Evolutionary conservation across 2,113 vertebrate species (phyloP).

Genomic region (Ariopsis seemanni): DNA sequence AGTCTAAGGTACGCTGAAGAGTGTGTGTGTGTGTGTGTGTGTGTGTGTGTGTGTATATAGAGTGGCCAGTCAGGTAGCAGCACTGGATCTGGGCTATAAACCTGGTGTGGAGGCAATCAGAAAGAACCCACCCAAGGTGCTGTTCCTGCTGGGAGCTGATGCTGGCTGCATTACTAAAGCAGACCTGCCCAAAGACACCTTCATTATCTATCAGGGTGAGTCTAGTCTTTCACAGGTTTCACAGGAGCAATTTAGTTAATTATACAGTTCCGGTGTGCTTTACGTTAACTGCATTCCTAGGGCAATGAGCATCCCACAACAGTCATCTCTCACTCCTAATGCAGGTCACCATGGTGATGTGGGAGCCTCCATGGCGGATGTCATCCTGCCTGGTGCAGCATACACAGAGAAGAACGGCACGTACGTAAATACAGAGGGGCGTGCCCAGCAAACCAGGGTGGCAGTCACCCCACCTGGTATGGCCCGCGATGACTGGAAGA

Average conservation of each 20-base stretch:
- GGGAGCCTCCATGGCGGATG: constrained; percentile 89
- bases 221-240: not conserved
- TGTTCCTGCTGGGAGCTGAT: constrained; percentile 93
- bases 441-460: constrained; percentile 88
- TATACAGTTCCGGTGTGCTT: not conserved
- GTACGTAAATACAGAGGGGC: constrained; percentile 93
- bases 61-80: constrained; percentile 96
- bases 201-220: constrained; percentile 94
- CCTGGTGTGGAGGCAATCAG: constrained; percentile 90
- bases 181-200: constrained; percentile 88
- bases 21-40: constrained; percentile 17
- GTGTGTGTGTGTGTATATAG: constrained; percentile 64
- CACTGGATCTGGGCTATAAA: constrained; percentile 95
- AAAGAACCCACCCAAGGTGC: constrained; percentile 85
- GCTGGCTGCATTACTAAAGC: constrained; percentile 85
- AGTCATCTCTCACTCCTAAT: not conserved
- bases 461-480: constrained; percentile 91
- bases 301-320: not conserved
- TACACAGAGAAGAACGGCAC: constrained; percentile 94
- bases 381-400: constrained; percentile 91
- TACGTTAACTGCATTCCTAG: not conserved
- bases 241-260: not conserved
- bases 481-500: constrained; percentile 96
- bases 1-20: not conserved
- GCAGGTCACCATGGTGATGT: constrained; percentile 93